Evolutionary conservation across 1,140 invertebrate genomes (phyloP).

Genomic region (Leptonema lineaticorne): DNA sequence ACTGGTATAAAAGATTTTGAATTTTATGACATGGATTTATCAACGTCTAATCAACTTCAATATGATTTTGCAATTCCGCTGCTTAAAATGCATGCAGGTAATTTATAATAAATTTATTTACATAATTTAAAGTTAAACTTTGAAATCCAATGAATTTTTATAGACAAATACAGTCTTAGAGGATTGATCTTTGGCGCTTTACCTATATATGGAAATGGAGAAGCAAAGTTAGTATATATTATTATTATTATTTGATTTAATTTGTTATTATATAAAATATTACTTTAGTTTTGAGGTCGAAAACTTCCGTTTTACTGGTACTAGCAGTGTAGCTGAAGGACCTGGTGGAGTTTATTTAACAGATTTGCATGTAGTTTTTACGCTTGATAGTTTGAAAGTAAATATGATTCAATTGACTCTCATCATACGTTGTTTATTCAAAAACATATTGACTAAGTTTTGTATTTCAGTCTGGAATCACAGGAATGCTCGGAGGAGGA

Average conservation of each 20-base stretch:
- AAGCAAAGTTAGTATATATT: slow-evolving; percentile 44
- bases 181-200: slow-evolving; percentile 45
- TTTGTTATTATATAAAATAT: slow-evolving; percentile 10
- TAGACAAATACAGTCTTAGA: slow-evolving; percentile 46
- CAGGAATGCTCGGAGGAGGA: slow-evolving; percentile 49
- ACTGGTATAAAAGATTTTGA: slow-evolving; percentile 34
- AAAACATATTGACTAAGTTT: slow-evolving; percentile 1
- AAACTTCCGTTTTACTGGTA: slow-evolving; percentile 27
- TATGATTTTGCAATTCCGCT: slow-evolving; percentile 33
- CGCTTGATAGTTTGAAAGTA: slow-evolving; percentile 31
- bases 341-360: slow-evolving; percentile 20
- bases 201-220: slow-evolving; percentile 46
- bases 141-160: slow-evolving; percentile 20
- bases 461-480: slow-evolving; percentile 42
- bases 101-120: too few relatives aligned
- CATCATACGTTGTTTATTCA: background rate
- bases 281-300: slow-evolving; percentile 37
- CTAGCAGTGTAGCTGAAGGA: slow-evolving; percentile 6
- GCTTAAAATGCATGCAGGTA: slow-evolving; percentile 36
- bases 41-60: background rate
- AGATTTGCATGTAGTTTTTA: slow-evolving; percentile 18
- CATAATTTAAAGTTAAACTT: background rate
- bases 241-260: background rate
- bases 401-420: background rate
- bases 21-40: slow-evolving; percentile 22